Evolutionary conservation across 2,888 invertebrate species (phyloP).

Genomic region (Cantharis nigra): DNA sequence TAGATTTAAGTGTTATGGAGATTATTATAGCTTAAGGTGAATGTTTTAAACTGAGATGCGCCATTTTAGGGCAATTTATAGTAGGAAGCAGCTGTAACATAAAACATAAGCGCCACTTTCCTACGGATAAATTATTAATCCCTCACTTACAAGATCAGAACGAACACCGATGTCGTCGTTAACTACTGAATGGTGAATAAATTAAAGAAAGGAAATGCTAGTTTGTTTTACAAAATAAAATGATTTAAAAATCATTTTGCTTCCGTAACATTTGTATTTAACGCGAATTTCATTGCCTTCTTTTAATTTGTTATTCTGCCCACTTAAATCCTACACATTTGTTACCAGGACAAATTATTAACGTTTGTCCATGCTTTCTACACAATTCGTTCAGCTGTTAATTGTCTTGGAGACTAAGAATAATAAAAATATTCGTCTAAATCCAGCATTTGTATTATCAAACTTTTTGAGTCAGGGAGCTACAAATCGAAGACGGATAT

Average conservation of each 20-base stretch:
- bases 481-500: no score
- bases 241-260: neutral
- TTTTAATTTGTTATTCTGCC: neutral
- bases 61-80: constrained; percentile 40
- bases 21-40: constrained; percentile 35
- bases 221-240: neutral
- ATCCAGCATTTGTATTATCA: no score
- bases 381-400: neutral
- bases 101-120: constrained; percentile 36
- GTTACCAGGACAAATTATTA: neutral
- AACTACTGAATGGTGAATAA: constrained; percentile 29
- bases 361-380: neutral
- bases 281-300: neutral
- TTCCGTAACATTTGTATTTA: neutral
- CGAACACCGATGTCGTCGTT: constrained; percentile 26
- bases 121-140: constrained; percentile 39
- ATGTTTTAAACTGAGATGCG: constrained; percentile 37
- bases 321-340: neutral
- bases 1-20: constrained; percentile 22
- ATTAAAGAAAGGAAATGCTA: constrained; percentile 10
- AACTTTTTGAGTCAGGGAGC: no score
- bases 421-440: neutral
- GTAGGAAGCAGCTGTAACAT: constrained; percentile 39
- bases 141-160: constrained; percentile 36
- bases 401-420: neutral